These are phyloP conservation scores for Coecobrya sp. DNA, from an alignment of 2,888 invertebrate species.

Conservation along the genomic window DNA sequence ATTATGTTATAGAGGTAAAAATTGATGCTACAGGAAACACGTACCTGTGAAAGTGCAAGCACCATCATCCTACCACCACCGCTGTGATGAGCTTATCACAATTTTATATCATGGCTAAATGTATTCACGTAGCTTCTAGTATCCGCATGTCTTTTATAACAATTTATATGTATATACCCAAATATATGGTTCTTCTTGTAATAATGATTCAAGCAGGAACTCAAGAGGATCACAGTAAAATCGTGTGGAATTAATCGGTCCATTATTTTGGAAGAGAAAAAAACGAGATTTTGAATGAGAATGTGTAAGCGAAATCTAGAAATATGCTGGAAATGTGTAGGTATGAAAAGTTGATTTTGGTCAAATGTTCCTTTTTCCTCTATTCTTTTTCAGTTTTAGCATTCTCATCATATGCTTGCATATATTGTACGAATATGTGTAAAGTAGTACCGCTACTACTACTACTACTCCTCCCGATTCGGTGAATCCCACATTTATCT, in stretches of 20 bases:
- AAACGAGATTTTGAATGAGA: constrained; percentile 67
- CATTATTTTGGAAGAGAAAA: constrained; percentile 71
- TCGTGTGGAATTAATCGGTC: constrained; percentile 80
- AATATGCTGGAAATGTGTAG: constrained; percentile 33
- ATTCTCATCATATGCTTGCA: not conserved
- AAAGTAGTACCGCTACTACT: not conserved
- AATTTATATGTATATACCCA: not conserved
- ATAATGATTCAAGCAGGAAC: constrained; percentile 37
- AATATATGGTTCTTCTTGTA: constrained; percentile 11
- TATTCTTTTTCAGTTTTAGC: constrained; percentile 65
- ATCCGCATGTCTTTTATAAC: constrained; percentile 16
- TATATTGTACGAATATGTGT: not conserved
- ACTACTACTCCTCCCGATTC: constrained; percentile 34
- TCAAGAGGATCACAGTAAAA: constrained; percentile 76
- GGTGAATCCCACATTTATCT: constrained; percentile 68
- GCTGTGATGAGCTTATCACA: constrained; percentile 73
- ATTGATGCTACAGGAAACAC: constrained; percentile 77
- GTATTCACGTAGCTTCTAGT: constrained; percentile 36
- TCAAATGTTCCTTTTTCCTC: constrained; percentile 72
- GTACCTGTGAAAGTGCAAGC: constrained; percentile 78
- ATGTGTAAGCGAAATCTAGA: constrained; percentile 53
- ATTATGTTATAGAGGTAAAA: constrained; percentile 67
- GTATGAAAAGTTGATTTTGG: constrained; percentile 67
- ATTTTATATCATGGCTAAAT: constrained; percentile 45
- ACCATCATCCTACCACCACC: constrained; percentile 58